Evolutionary conservation across 2,797 vertebrate genomes (phyloP).

Genomic region (Hydrophis major): DNA sequence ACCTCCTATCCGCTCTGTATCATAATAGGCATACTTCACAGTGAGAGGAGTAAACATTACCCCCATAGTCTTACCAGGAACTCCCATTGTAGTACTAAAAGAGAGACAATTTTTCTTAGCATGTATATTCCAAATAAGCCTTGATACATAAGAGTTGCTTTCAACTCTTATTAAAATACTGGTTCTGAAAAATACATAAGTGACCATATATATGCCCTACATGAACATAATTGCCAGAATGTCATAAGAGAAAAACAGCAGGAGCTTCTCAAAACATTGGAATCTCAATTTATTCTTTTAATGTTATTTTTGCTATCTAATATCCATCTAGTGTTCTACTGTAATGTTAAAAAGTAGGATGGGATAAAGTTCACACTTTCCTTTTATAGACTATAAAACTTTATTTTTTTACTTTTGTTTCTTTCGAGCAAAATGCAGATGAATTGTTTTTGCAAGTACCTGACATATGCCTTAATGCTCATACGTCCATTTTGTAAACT

Average conservation of each 20-base stretch:
- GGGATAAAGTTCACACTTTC: background rate
- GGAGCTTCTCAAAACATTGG: background rate
- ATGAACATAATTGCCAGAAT: background rate
- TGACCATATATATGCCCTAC: background rate
- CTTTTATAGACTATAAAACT: background rate
- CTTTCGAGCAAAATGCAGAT: too few relatives aligned
- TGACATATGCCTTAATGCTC: constrained; percentile 95
- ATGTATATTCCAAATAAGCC: background rate
- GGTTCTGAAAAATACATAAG: background rate
- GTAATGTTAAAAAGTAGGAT: background rate
- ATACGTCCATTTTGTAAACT: constrained; percentile 90
- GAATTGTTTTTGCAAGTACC: constrained; percentile 59
- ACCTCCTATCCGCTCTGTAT: constrained; percentile 94
- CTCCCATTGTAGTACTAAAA: constrained; percentile 94
- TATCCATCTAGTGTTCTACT: background rate
- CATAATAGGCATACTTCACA: constrained; percentile 89
- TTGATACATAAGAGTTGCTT: background rate
- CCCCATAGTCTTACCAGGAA: constrained; percentile 94
- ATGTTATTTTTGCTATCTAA: background rate
- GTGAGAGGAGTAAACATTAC: constrained; percentile 97
- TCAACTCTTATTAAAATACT: background rate
- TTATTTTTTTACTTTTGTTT: background rate
- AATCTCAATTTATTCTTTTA: background rate
- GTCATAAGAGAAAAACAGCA: background rate
- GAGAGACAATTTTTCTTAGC: constrained; percentile 9